These are phyloP conservation scores for Meloidogyne floridensis DNA, from an alignment of 1,140 invertebrate genomes.

Conservation along the genomic window DNA sequence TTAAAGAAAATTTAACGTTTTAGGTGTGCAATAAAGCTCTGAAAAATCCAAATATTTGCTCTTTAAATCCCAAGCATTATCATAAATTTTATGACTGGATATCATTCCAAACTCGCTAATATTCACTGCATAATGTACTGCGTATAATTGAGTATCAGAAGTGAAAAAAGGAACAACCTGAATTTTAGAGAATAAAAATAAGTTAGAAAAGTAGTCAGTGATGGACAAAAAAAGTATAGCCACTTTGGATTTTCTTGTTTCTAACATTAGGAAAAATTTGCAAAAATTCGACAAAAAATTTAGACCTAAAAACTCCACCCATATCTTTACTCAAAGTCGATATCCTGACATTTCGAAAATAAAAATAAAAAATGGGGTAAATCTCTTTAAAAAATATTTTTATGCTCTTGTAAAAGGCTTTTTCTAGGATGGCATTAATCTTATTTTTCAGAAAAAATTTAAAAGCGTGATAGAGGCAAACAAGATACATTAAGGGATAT, in stretches of 20 bases:
- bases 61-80: conserved; percentile 56
- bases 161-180: conserved; percentile 51
- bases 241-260: too few relatives aligned
- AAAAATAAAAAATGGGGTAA: neutral
- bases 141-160: conserved; percentile 49
- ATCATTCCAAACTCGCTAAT: conserved; percentile 25
- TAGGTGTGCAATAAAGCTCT: conserved; percentile 54
- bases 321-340: too few relatives aligned
- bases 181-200: neutral
- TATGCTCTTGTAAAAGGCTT: too few relatives aligned
- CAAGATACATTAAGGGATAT: too few relatives aligned
- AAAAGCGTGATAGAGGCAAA: too few relatives aligned
- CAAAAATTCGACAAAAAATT: neutral
- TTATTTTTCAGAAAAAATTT: too few relatives aligned
- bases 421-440: too few relatives aligned
- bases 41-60: conserved; percentile 58
- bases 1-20: conserved; percentile 42
- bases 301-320: too few relatives aligned
- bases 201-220: too few relatives aligned
- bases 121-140: conserved; percentile 48
- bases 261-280: too few relatives aligned
- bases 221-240: too few relatives aligned
- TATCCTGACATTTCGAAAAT: too few relatives aligned
- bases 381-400: neutral
- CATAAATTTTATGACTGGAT: conserved; percentile 39